Conservation (phyloP, 2,888 invertebrate species). For the Stenolophus ochropezus region DNA sequence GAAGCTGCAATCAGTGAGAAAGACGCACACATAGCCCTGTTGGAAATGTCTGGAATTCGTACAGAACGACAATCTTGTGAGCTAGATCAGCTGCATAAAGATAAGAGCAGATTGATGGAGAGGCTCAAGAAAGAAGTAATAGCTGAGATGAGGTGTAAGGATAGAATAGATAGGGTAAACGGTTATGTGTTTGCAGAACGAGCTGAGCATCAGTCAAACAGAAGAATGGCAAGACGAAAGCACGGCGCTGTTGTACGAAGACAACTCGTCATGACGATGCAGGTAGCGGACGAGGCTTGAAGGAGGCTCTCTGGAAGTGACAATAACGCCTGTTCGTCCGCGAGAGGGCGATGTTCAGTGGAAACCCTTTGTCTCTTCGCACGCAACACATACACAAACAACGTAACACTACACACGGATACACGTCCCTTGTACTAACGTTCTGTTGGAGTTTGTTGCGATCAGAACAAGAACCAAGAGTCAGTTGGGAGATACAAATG, state of each 20-base stretch:
- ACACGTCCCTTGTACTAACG: conserved; percentile 47
- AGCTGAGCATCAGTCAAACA: conserved; percentile 70
- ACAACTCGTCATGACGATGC: conserved; percentile 38
- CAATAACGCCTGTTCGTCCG: conserved; percentile 57
- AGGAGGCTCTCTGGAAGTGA: conserved; percentile 52
- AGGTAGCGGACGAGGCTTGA: conserved; percentile 32
- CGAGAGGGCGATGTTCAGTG: conserved; percentile 53
- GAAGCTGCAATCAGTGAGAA: conserved; percentile 90
- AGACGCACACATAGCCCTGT: conserved; percentile 88
- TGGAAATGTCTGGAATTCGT: conserved; percentile 84
- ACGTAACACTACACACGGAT: conserved; percentile 5
- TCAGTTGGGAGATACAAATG: conserved; percentile 66
- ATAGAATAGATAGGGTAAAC: neutral
- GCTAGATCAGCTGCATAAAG: conserved; percentile 81
- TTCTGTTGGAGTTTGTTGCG: conserved; percentile 60
- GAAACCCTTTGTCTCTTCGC: conserved; percentile 56
- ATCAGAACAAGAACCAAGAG: conserved; percentile 59
- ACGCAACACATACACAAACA: conserved; percentile 48
- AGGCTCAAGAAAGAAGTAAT: conserved; percentile 82
- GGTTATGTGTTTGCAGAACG: conserved; percentile 67
- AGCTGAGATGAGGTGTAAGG: neutral
- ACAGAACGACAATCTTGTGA: conserved; percentile 79
- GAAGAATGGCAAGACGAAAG: conserved; percentile 67
- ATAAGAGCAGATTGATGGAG: conserved; percentile 83
- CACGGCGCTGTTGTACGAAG: conserved; percentile 51